phyloP scores from a whole-genome alignment of 2,797 vertebrate species.

The Muscicapa striata region DNA sequence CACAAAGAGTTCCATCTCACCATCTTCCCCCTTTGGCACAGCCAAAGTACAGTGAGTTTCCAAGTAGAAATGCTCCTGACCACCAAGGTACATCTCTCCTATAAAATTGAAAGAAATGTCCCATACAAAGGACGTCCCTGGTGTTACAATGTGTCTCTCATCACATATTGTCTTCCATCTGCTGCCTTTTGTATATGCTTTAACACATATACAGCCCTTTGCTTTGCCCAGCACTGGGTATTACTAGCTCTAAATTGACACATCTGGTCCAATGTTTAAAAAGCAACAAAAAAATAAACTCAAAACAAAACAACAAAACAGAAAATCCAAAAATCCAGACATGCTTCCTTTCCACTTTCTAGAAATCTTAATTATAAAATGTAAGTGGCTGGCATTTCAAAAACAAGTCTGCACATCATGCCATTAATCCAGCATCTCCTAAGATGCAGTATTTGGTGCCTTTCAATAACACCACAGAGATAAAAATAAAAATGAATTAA shows the following conservation, averaged over 20 bases:
- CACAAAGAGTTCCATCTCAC: slow-evolving; percentile 92
- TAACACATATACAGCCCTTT: background rate
- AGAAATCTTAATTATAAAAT: background rate
- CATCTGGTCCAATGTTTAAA: background rate
- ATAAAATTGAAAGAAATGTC: background rate
- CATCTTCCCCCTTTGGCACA: slow-evolving; percentile 88
- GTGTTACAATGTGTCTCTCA: background rate
- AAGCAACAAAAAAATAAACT: background rate
- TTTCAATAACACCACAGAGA: background rate
- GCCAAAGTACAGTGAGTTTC: slow-evolving; percentile 91
- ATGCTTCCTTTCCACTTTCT: background rate
- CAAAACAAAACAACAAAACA: background rate
- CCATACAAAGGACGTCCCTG: background rate
- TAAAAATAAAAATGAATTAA: background rate
- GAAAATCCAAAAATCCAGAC: background rate
- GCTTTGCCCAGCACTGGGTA: background rate
- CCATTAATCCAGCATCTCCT: background rate
- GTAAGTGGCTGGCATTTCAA: background rate
- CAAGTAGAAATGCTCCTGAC: slow-evolving; percentile 97
- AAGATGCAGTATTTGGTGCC: background rate
- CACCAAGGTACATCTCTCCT: slow-evolving; percentile 92
- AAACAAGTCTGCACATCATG: background rate
- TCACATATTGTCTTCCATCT: background rate
- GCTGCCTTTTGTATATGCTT: background rate
- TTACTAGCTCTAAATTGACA: background rate